phyloP scores from a whole-genome alignment of 2,797 vertebrate genomes.

The Brachyalestes nurse region DNA sequence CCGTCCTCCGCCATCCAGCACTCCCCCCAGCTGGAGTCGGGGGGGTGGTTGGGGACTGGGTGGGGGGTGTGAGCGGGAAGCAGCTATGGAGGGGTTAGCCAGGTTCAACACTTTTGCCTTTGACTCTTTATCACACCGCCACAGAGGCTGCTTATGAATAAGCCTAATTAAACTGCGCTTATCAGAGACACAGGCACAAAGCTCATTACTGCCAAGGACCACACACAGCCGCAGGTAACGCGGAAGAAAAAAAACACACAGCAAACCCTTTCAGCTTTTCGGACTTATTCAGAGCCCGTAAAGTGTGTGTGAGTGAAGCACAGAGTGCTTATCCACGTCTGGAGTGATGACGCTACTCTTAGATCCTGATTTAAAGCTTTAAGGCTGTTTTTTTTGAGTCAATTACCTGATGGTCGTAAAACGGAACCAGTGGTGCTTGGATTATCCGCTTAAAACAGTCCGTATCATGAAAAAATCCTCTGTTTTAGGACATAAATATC shows the following conservation, averaged over 20 bases:
- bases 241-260: slow-evolving; percentile 8
- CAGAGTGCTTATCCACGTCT: not conserved
- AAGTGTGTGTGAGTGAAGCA: slow-evolving; percentile 9
- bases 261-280: slow-evolving; percentile 7
- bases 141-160: slow-evolving; percentile 82
- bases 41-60: not conserved
- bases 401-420: not conserved
- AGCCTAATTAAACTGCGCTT: slow-evolving; percentile 83
- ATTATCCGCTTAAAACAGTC: not conserved
- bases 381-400: not conserved
- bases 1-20: not conserved
- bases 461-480: too few species aligned
- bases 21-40: too few species aligned
- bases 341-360: not conserved
- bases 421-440: not conserved
- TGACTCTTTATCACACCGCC: slow-evolving; percentile 79
- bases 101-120: slow-evolving; percentile 7
- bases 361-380: not conserved
- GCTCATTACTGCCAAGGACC: slow-evolving; percentile 81
- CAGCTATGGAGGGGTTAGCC: not conserved
- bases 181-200: slow-evolving; percentile 77
- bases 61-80: not conserved
- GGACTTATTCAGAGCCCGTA: not conserved
- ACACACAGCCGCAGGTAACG: slow-evolving; percentile 78
- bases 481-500: too few species aligned